Evolutionary conservation across 1,140 invertebrate genomes (phyloP), one percentile per base, ranked within the genome.

Genomic region (Drosophila kurseongensis): DNA sequence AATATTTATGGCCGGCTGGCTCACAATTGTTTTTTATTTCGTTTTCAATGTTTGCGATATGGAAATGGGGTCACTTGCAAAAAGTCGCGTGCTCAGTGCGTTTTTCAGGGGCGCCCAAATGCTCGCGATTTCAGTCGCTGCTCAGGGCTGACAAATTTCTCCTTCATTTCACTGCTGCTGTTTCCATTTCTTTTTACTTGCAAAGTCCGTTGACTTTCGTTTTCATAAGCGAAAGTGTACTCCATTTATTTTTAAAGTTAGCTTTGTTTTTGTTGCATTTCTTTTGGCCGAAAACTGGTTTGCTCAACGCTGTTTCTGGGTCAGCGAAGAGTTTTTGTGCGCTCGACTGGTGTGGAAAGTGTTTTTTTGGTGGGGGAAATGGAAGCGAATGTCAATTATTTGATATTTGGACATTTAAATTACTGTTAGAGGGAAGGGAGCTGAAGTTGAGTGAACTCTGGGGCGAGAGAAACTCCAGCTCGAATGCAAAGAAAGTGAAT

Each of bases 141-240:
- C 32, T 59, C 66, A 81, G 60, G 71, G 75, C 72, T 83, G 68
- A 89, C 66, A 84, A 89, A 89, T 89, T 89, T 89, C 84, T 88
- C 83, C 83, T 55, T 66, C 84, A 84, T 84, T 89, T 89, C 84
- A 75, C 84, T 86, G 51, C 42, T 59, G 42, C 8, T 44, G 51
- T 44, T 71, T 41, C 60, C 7, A 54, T 58, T 23, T 40, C 40
- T 23, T 52, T 55, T 50, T 58, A 52, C 50, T 59, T 42, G 60
- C 74, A 89, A 78, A 88, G 84, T 89, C 80, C 84, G 80, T 83
- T 88, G 84, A 88, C 84, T 88, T 88, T 88, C 84, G 84, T 88
- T 88, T 88, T 88, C 84, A 88, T 89, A 89, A 89, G 84, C 84
- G 84, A 89, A 89, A 89, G 84, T 89, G 84, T 89, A 89, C 84